phyloP scores from a whole-genome alignment of 2,888 invertebrate genomes.

The Epirrhoe tristata region DNA sequence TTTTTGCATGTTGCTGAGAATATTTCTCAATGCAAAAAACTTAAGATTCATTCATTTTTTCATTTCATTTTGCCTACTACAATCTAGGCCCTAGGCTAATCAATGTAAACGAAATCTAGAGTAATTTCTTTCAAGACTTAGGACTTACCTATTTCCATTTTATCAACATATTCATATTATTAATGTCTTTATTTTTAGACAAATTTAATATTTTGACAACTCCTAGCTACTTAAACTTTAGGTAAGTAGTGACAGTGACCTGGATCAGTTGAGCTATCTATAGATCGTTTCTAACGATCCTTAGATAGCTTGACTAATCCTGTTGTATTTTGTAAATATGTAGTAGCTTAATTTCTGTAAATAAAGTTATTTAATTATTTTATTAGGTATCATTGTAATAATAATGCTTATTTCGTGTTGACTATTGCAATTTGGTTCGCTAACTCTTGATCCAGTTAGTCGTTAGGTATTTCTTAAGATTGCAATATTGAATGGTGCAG shows the following conservation, averaged over 20 bases:
- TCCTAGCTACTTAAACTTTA: too few relatives aligned
- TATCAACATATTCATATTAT: constrained; percentile 5
- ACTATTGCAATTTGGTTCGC: constrained; percentile 61
- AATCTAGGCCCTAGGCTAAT: neutral
- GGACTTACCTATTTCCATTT: neutral
- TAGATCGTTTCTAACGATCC: too few relatives aligned
- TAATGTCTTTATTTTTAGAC: constrained; percentile 10
- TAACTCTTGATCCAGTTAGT: constrained; percentile 70
- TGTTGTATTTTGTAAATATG: too few relatives aligned
- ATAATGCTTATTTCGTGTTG: constrained; percentile 57
- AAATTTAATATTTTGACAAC: too few relatives aligned
- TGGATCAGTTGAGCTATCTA: too few relatives aligned
- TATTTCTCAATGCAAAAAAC: neutral
- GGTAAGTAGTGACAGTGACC: too few relatives aligned
- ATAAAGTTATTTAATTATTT: too few relatives aligned
- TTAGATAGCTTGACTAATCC: too few relatives aligned
- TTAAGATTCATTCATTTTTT: too few relatives aligned
- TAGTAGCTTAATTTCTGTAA: too few relatives aligned
- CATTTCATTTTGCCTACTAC: neutral
- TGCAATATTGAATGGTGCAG: constrained; percentile 71
- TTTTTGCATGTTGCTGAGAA: neutral
- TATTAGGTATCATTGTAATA: constrained; percentile 41
- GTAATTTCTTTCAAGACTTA: constrained; percentile 8
- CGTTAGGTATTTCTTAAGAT: constrained; percentile 68
- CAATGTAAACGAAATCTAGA: neutral